Conservation (phyloP, 2,113 vertebrate species). For the Aldabrachelys gigantea region DNA sequence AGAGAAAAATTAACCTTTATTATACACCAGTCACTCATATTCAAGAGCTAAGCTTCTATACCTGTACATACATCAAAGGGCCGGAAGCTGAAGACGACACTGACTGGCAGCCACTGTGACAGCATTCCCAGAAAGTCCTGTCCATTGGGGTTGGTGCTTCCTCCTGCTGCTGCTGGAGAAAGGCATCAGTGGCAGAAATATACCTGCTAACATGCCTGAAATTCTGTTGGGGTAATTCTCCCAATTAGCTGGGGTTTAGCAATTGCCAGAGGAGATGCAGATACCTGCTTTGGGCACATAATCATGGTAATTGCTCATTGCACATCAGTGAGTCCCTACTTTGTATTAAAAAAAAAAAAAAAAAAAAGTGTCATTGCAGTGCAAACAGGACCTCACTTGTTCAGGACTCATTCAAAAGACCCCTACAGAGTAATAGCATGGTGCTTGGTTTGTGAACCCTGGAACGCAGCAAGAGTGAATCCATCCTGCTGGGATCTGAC, state of each 20-base stretch:
- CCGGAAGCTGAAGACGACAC: background rate
- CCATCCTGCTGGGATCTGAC: background rate
- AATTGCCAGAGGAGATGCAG: background rate
- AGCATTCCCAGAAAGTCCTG: rapidly evolving
- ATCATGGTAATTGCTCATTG: background rate
- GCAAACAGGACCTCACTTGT: background rate
- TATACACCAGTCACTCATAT: background rate
- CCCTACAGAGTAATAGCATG: background rate
- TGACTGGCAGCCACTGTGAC: background rate
- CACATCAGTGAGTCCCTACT: background rate
- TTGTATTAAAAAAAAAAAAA: background rate
- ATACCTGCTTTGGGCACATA: background rate
- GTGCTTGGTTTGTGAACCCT: background rate
- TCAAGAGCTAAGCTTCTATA: background rate
- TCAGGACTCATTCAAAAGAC: background rate
- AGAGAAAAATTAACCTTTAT: background rate
- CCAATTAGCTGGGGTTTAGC: background rate
- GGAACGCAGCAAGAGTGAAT: background rate
- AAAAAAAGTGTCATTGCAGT: background rate
- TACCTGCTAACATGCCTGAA: rapidly evolving
- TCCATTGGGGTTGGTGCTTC: rapidly evolving
- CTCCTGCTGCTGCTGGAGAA: rapidly evolving
- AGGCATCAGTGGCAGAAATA: background rate
- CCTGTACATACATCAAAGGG: background rate
- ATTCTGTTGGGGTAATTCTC: background rate